A percentile compares a stretch with the other conserved stretches of the same genome.
phyloP scores from a whole-genome alignment of 2,113 vertebrate species.

The Psettodes erumei region DNA sequence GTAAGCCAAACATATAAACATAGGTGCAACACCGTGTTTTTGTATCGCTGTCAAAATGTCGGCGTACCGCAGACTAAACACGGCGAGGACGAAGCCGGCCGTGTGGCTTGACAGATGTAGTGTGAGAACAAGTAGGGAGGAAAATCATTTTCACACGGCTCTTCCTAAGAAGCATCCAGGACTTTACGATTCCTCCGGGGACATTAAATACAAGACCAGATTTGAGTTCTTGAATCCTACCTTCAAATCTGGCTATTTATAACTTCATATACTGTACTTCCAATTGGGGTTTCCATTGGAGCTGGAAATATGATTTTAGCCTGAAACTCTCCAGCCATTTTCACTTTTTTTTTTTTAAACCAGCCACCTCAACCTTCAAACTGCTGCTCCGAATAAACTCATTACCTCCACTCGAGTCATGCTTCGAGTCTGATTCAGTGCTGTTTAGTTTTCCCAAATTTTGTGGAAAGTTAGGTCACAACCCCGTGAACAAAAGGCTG shows the following conservation, averaged over 20 bases:
- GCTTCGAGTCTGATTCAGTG: background rate
- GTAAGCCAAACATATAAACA: constrained; percentile 59
- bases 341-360: background rate
- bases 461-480: background rate
- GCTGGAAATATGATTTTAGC: constrained; percentile 25
- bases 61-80: constrained; percentile 79
- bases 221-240: constrained; percentile 16
- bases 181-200: constrained; percentile 21
- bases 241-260: constrained; percentile 37
- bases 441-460: background rate
- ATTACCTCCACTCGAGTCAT: background rate
- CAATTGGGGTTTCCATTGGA: constrained; percentile 22
- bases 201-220: constrained; percentile 17
- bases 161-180: background rate
- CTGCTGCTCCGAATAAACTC: background rate
- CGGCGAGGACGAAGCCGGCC: constrained; percentile 21
- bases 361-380: background rate
- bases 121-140: constrained; percentile 28
- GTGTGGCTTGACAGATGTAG: constrained; percentile 53
- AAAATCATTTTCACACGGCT: constrained; percentile 37
- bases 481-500: background rate
- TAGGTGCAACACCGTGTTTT: constrained; percentile 59
- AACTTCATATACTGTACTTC: constrained; percentile 5
- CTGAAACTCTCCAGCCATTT: background rate
- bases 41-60: constrained; percentile 76